These are phyloP conservation scores for Staurois parvus DNA, from an alignment of 2,797 vertebrate species.

Conservation along the genomic window DNA sequence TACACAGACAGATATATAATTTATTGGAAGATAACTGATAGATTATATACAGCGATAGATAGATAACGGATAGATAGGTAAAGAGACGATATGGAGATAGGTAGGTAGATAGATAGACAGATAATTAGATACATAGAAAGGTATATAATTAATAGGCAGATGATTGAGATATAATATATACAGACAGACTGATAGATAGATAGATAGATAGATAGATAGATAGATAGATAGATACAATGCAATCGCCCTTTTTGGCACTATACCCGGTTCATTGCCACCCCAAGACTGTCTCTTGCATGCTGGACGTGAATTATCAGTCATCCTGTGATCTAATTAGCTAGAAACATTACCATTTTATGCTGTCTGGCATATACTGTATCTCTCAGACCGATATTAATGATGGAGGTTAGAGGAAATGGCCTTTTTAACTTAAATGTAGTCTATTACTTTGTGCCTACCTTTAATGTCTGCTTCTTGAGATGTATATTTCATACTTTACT, in stretches of 20 bases:
- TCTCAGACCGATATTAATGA: conserved; percentile 60
- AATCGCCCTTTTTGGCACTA: background rate
- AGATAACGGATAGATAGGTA: background rate
- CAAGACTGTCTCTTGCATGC: conserved; percentile 36
- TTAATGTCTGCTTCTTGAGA: conserved; percentile 69
- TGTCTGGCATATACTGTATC: conserved; percentile 40
- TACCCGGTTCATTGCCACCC: conserved; percentile 8
- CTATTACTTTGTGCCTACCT: conserved; percentile 69
- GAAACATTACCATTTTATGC: conserved; percentile 44
- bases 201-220: background rate
- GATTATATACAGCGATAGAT: background rate
- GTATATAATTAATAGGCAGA: too few relatives aligned
- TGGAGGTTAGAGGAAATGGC: conserved; percentile 67
- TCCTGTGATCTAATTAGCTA: conserved; percentile 57
- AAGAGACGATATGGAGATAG: too few relatives aligned
- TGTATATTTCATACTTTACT: conserved; percentile 77
- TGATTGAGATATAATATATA: background rate
- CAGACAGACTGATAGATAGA: background rate
- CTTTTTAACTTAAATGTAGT: conserved; percentile 68
- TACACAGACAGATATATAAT: background rate
- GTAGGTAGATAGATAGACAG: background rate
- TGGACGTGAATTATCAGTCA: conserved; percentile 44
- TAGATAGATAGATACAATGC: background rate
- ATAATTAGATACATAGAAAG: background rate
- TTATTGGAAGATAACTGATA: background rate